These are phyloP conservation scores for Agrotis ipsilon DNA, from an alignment of 2,888 invertebrate genomes.

Conservation along the genomic window DNA sequence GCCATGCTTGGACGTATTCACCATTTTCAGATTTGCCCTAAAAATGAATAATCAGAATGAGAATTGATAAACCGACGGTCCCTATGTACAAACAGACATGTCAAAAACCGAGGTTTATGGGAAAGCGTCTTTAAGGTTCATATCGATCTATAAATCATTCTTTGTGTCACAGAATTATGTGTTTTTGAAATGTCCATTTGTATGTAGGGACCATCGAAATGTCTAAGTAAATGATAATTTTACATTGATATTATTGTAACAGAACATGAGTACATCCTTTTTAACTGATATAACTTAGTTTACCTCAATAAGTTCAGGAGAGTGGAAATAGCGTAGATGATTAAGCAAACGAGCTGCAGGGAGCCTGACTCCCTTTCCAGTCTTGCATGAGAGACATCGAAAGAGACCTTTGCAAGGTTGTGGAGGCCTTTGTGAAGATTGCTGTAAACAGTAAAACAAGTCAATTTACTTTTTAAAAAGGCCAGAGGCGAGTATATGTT, in stretches of 20 bases:
- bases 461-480: neutral
- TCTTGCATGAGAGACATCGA: conserved; percentile 88
- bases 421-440: conserved; percentile 72
- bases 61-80: too few species aligned
- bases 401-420: conserved; percentile 87
- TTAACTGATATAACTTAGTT: neutral
- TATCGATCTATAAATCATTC: too few species aligned
- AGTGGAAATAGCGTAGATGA: conserved; percentile 89
- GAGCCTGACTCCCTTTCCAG: conserved; percentile 79
- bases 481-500: too few species aligned
- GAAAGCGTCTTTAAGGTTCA: too few species aligned
- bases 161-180: too few species aligned
- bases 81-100: too few species aligned
- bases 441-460: conserved; percentile 65
- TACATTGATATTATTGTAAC: too few species aligned
- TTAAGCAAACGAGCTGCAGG: conserved; percentile 87
- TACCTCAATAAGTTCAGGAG: conserved; percentile 88
- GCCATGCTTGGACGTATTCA: conserved; percentile 88
- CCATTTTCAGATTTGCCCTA: conserved; percentile 87
- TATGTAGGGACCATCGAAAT: too few species aligned
- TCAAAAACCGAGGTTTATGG: too few species aligned
- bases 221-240: too few species aligned
- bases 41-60: neutral
- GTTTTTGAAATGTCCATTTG: too few species aligned
- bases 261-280: neutral